phyloP scores from a whole-genome alignment of 1,140 invertebrate genomes.

The Cotesia vestalis region DNA sequence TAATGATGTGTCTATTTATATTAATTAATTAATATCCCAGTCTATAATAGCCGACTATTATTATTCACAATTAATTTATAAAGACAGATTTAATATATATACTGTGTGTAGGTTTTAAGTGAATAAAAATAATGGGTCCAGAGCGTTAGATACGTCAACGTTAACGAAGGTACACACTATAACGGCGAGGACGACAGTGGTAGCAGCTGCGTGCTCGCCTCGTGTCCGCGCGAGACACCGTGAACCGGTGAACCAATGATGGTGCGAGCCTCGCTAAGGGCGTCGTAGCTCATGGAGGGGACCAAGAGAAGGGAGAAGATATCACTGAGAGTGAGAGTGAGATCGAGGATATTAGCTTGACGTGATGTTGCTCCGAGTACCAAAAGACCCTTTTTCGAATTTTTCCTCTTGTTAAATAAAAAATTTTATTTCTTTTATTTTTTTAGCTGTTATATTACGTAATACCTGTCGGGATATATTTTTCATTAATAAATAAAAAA shows the following conservation, averaged over 20 bases:
- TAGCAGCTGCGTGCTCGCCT: slow-evolving; percentile 54
- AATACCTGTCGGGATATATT: not conserved
- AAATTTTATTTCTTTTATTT: not conserved
- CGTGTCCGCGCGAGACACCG: slow-evolving; percentile 45
- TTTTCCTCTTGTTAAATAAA: slow-evolving; percentile 34
- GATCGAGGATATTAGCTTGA: slow-evolving; percentile 50
- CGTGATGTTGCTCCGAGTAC: slow-evolving; percentile 15
- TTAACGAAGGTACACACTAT: slow-evolving; percentile 36
- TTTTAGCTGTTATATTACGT: not conserved
- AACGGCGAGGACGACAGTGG: slow-evolving; percentile 41
- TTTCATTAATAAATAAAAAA: slow-evolving; percentile 1
- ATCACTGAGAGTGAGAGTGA: slow-evolving; percentile 37
- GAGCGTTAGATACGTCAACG: slow-evolving; percentile 26
- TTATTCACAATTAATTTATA: too few species aligned
- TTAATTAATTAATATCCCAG: too few species aligned
- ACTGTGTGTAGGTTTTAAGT: not conserved
- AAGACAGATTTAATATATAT: too few species aligned
- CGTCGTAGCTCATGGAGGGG: slow-evolving; percentile 33
- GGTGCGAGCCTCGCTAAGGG: slow-evolving; percentile 47
- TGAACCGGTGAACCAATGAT: slow-evolving; percentile 59
- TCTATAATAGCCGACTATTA: too few species aligned
- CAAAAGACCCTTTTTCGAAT: slow-evolving; percentile 41
- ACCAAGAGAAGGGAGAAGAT: slow-evolving; percentile 37
- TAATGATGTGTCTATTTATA: too few species aligned
- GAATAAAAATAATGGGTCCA: slow-evolving; percentile 43